A percentile compares a stretch with the other conserved stretches of the same genome.
phyloP scores from a whole-genome alignment of 2,797 vertebrate genomes.

The Saxicola maurus region DNA sequence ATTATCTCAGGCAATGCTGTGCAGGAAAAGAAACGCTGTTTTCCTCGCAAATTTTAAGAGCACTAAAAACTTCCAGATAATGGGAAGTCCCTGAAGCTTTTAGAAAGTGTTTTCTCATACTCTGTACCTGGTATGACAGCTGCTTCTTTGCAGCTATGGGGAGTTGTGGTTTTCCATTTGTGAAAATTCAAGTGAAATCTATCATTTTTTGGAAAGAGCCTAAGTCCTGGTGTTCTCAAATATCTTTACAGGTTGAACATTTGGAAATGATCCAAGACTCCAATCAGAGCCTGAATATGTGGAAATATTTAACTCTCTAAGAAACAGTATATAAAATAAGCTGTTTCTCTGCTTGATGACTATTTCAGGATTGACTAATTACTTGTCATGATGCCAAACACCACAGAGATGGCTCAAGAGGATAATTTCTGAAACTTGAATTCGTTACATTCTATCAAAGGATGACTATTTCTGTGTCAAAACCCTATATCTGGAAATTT shows the following conservation, averaged over 20 bases:
- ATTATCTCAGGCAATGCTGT: constrained; percentile 58
- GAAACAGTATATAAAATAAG: constrained; percentile 70
- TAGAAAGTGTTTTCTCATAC: constrained; percentile 71
- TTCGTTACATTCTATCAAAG: constrained; percentile 57
- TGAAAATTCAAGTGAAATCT: constrained; percentile 70
- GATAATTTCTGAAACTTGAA: constrained; percentile 60
- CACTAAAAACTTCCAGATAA: constrained; percentile 71
- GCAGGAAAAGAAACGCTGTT: constrained; percentile 28
- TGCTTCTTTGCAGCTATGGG: constrained; percentile 64
- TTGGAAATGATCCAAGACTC: constrained; percentile 68
- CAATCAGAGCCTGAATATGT: constrained; percentile 64
- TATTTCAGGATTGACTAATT: constrained; percentile 71
- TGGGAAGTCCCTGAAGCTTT: constrained; percentile 66
- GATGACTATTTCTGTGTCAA: constrained; percentile 50
- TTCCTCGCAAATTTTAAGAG: constrained; percentile 65
- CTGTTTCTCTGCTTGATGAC: constrained; percentile 62
- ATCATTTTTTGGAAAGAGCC: constrained; percentile 63
- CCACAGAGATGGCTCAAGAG: constrained; percentile 52
- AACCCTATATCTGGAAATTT: constrained; percentile 36
- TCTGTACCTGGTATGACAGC: constrained; percentile 66
- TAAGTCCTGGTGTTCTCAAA: constrained; percentile 68
- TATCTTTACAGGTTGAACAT: constrained; percentile 72
- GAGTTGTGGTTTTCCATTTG: constrained; percentile 69
- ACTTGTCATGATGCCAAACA: constrained; percentile 59
- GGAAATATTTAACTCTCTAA: constrained; percentile 69